Base-by-base conservation (phyloP, 2,888 invertebrate genomes). In the Conops quadrifasciatus region DNA sequence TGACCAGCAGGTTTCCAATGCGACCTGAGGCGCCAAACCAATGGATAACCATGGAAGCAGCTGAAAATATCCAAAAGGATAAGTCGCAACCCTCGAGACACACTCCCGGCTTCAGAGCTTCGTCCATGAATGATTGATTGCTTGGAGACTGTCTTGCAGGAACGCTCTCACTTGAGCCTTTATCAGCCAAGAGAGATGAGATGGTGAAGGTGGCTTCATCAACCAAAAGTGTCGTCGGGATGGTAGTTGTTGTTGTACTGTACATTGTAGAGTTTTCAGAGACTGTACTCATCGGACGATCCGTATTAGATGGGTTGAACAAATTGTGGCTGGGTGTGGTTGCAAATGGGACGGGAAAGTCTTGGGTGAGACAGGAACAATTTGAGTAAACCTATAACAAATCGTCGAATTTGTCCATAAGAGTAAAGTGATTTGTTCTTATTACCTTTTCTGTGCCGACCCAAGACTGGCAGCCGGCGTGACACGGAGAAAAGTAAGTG, bases 401-500 rank as follows among this genome's bases (percentile, higher is more conserved):
- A 63, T 59, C 53, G 51, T 15, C 63, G 9, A 36, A 7, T 7
- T 36, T 36, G 4, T 36, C 9, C 36, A 9, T 7, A 36, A 9
- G 36, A 36, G 36, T 36, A 9, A 36, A 36, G 9, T n/a, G 13
- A 43, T 47, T 30, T 28, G n/a, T 45, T 16, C 16, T 15, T 43
- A 56, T 5, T 74, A 82, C 82, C 75, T 81, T 82, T 4, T 73
- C 66, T 0, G 78, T 75, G 1, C 80, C 49, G 66, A 82, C 75
- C 81, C 83, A 85, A 24, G 79, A 83, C 9, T 79, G 86, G 76
- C 93, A 93, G 0, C 93, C 93, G 0, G 93, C 93, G 80, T 92
- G 91, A 77, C 93, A 93, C 0, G 93, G 89, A 0, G 92, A 92
- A 82, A 90, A 93, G 78, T 88, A 93, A 1, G 91, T 90, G 16